These are phyloP conservation scores for Polyergus mexicanus DNA, from an alignment of 1,140 invertebrate genomes.

Conservation along the genomic window DNA sequence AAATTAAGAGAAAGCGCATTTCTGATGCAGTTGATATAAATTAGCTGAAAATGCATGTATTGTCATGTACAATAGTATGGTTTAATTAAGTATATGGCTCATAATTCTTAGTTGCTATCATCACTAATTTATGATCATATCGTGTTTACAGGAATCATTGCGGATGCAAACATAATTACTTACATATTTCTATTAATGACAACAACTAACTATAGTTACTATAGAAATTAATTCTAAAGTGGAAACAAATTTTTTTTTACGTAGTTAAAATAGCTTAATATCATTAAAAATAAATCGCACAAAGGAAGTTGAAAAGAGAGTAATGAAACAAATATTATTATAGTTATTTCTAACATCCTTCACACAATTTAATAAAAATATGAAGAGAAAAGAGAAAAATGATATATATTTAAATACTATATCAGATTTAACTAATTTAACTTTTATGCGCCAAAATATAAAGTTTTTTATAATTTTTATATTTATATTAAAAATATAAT, in stretches of 20 bases:
- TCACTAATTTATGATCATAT: not conserved
- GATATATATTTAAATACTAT: not conserved
- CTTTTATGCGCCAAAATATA: not conserved
- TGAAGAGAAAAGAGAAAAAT: not conserved
- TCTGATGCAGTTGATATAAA: conserved; percentile 5
- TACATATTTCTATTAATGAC: conserved; percentile 7
- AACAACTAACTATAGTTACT: not conserved
- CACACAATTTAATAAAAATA: not conserved
- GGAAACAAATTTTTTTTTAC: not conserved
- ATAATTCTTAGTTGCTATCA: not conserved
- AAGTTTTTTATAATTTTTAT: not conserved
- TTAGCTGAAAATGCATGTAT: not conserved
- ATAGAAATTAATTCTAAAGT: not conserved
- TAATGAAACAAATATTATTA: not conserved
- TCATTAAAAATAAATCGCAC: not conserved
- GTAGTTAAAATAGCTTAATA: not conserved
- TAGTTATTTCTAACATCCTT: not conserved
- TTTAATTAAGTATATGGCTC: conserved; percentile 37
- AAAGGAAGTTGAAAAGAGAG: not conserved
- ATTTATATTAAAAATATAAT: not conserved
- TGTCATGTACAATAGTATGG: not conserved
- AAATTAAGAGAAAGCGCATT: not conserved
- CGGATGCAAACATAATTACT: not conserved
- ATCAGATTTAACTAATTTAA: not conserved
- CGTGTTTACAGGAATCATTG: not conserved